A percentile compares a stretch with the other conserved stretches of the same genome.
These are phyloP conservation scores for Jacana jacana DNA, from an alignment of 2,113 vertebrate species.

Conservation along the genomic window DNA sequence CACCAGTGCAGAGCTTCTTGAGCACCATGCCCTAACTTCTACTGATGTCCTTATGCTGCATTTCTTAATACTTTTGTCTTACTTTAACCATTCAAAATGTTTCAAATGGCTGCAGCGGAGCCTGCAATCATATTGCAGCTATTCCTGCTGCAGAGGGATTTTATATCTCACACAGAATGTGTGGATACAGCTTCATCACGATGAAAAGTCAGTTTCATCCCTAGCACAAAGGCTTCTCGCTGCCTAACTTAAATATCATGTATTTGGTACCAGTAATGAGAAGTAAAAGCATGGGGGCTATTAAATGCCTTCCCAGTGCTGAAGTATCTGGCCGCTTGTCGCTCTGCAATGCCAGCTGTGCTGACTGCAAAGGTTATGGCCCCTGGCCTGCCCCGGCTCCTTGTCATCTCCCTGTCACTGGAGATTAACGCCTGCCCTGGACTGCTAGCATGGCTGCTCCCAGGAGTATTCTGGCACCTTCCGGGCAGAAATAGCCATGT, in stretches of 20 bases:
- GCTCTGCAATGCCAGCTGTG: not conserved
- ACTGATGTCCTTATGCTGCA: not conserved
- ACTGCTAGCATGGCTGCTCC: not conserved
- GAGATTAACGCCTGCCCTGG: not conserved
- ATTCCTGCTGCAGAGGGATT: not conserved
- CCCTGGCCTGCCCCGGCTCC: not conserved
- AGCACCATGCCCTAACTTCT: not conserved
- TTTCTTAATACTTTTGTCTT: not conserved
- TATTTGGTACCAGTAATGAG: not conserved
- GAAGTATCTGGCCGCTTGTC: accelerated
- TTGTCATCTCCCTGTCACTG: not conserved
- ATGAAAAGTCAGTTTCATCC: not conserved
- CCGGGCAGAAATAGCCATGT: accelerated
- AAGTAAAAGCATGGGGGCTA: not conserved
- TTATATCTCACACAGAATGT: not conserved
- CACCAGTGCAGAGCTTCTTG: not conserved
- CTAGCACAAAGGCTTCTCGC: not conserved
- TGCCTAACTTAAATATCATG: not conserved
- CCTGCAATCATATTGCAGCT: not conserved
- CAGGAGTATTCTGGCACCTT: not conserved
- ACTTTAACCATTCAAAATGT: not conserved
- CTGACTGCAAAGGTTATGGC: not conserved
- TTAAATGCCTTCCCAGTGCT: not conserved
- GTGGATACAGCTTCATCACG: not conserved
- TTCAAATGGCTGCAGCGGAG: not conserved